Evolutionary conservation across 2,113 vertebrate species (phyloP).

Genomic region (Charadrius vociferus): DNA sequence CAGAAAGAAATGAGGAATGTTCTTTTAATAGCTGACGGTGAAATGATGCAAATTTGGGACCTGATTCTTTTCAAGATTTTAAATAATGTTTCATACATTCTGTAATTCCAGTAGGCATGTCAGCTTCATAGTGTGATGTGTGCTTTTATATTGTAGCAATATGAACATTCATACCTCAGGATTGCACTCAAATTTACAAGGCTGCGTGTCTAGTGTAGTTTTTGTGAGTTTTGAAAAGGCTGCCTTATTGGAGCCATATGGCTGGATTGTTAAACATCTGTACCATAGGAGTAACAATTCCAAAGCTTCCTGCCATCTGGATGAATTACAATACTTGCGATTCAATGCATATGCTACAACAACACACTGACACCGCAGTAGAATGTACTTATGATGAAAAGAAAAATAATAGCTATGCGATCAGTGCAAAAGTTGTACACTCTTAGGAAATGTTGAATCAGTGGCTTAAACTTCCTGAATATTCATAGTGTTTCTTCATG

Average conservation of each 20-base stretch:
- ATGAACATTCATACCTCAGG: neutral
- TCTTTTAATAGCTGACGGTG: neutral
- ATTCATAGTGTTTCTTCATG: neutral
- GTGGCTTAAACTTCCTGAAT: neutral
- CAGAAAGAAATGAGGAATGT: neutral
- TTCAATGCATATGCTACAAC: neutral
- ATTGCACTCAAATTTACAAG: neutral
- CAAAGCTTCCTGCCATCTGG: constrained; percentile 73
- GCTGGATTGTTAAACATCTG: constrained; percentile 76
- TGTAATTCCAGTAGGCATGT: neutral
- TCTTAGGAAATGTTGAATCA: neutral
- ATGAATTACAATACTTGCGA: constrained; percentile 43
- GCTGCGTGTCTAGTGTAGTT: constrained; percentile 2
- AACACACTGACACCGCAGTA: neutral
- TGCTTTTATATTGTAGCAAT: neutral
- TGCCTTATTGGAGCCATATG: constrained; percentile 67
- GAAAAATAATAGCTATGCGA: neutral
- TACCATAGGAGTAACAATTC: constrained; percentile 54
- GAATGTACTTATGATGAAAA: neutral
- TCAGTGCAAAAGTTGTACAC: neutral
- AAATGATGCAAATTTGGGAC: neutral
- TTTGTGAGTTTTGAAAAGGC: constrained; percentile 35
- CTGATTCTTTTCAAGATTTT: neutral
- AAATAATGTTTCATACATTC: neutral
- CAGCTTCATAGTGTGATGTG: neutral